Percentiles rank a stretch among this genome's conserved stretches.
phyloP scores from a whole-genome alignment of 1,140 invertebrate genomes.

The Pararge aegeria region DNA sequence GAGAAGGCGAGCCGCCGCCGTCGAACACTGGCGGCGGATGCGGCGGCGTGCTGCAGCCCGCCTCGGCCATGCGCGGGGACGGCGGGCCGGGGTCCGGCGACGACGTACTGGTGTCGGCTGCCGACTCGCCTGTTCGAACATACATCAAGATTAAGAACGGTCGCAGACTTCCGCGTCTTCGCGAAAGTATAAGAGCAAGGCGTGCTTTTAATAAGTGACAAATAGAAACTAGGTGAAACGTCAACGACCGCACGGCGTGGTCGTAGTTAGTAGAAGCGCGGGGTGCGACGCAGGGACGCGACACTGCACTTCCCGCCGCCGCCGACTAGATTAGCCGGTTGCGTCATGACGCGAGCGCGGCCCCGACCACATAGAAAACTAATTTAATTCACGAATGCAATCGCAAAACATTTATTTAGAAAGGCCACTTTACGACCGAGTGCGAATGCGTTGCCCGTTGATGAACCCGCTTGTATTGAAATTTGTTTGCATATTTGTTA shows the following conservation, averaged over 20 bases:
- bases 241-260: slow-evolving; percentile 72
- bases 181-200: slow-evolving; percentile 56
- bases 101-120: slow-evolving; percentile 93
- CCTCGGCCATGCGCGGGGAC: slow-evolving; percentile 85
- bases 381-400: slow-evolving; percentile 53
- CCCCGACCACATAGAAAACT: slow-evolving; percentile 54
- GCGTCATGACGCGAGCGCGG: slow-evolving; percentile 67
- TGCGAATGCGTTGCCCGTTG: not conserved
- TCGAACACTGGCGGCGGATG: slow-evolving; percentile 77
- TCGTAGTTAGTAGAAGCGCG: slow-evolving; percentile 66
- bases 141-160: slow-evolving; percentile 41
- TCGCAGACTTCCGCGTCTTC: slow-evolving; percentile 32
- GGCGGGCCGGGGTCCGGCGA: slow-evolving; percentile 91
- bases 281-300: slow-evolving; percentile 71
- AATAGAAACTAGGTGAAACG: slow-evolving; percentile 78
- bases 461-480: not conserved
- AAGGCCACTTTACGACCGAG: slow-evolving; percentile 15
- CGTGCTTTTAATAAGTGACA: slow-evolving; percentile 64
- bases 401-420: slow-evolving; percentile 24
- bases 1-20: slow-evolving; percentile 75
- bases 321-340: slow-evolving; percentile 78
- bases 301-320: slow-evolving; percentile 78
- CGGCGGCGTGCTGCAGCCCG: slow-evolving; percentile 74
- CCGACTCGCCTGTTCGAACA: slow-evolving; percentile 88
- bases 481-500: slow-evolving; percentile 10